phyloP scores from a whole-genome alignment of 2,797 vertebrate species.

The Falco berigora region DNA sequence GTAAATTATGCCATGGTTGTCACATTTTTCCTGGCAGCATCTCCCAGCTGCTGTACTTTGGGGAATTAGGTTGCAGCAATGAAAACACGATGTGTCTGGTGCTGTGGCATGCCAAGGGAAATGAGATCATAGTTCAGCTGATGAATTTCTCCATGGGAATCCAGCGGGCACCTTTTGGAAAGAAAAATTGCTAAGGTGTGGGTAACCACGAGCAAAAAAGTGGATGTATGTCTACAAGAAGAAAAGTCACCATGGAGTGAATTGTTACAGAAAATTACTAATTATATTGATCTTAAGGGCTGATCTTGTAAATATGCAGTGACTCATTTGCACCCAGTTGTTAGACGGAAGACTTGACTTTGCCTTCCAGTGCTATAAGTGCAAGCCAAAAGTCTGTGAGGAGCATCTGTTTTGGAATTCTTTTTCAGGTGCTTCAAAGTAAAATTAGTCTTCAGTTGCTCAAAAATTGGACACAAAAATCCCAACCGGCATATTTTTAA shows the following conservation, averaged over 20 bases:
- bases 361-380: neutral
- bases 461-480: neutral
- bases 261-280: neutral
- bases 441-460: neutral
- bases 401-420: neutral
- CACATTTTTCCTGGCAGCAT: constrained; percentile 46
- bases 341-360: neutral
- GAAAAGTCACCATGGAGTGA: neutral
- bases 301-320: neutral
- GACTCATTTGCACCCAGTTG: neutral
- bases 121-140: constrained; percentile 41
- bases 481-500: neutral
- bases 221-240: neutral
- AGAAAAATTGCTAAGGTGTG: constrained; percentile 10
- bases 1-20: neutral
- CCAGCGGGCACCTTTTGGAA: constrained; percentile 23
- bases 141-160: constrained; percentile 46
- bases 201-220: neutral
- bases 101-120: constrained; percentile 30
- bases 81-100: constrained; percentile 28
- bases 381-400: neutral
- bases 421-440: neutral
- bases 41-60: neutral
- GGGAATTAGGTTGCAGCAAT: constrained; percentile 20
- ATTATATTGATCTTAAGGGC: neutral